Evolutionary conservation across 2,888 invertebrate species (phyloP).

Genomic region (Cynaeus angustus): DNA sequence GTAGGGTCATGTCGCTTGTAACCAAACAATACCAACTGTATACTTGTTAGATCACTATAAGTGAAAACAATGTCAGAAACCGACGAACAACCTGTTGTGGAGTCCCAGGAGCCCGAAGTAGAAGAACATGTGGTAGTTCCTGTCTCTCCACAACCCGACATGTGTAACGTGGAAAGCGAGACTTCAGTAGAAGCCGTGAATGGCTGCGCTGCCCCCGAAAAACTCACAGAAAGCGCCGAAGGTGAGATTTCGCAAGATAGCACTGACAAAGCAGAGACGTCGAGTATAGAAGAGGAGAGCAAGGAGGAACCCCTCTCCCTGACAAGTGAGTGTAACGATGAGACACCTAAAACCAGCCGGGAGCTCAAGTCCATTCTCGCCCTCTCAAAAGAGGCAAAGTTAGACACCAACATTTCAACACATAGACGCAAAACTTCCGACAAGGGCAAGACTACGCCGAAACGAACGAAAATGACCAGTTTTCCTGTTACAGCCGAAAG

Average conservation of each 20-base stretch:
- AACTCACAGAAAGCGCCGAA: neutral
- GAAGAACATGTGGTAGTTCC: neutral
- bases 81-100: neutral
- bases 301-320: conserved; percentile 1
- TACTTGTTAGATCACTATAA: conserved; percentile 42
- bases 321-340: conserved; percentile 27
- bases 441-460: conserved; percentile 33
- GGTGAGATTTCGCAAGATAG: neutral
- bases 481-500: conserved; percentile 65
- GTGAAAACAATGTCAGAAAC: conserved; percentile 41
- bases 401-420: conserved; percentile 72
- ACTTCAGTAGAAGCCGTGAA: neutral
- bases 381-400: conserved; percentile 80
- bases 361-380: conserved; percentile 79
- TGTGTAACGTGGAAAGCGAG: too few species aligned
- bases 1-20: conserved; percentile 36
- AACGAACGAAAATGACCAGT: conserved; percentile 52
- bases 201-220: neutral
- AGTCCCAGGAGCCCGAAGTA: neutral
- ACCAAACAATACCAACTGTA: conserved; percentile 49
- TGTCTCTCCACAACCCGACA: neutral
- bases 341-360: conserved; percentile 60
- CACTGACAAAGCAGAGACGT: conserved; percentile 18
- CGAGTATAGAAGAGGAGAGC: conserved; percentile 10
- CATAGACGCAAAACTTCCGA: conserved; percentile 72